phyloP scores from a whole-genome alignment of 1,140 invertebrate species.

The Neodiprion fabricii region DNA sequence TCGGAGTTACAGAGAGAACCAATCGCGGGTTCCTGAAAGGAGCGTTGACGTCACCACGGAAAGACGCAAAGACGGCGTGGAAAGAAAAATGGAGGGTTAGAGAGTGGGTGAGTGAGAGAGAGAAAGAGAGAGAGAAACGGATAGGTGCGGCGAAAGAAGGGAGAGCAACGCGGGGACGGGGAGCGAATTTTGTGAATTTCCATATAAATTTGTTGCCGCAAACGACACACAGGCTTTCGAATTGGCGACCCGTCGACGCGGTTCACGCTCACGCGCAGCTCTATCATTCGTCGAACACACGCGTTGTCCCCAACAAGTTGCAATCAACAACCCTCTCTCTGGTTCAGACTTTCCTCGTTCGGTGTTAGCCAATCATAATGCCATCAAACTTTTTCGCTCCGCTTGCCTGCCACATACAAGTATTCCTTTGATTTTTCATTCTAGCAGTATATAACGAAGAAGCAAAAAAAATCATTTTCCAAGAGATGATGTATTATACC shows the following conservation, averaged over 20 bases:
- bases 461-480: not conserved
- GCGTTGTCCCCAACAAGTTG: slow-evolving; percentile 21
- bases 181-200: slow-evolving; percentile 48
- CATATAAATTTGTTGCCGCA: slow-evolving; percentile 48
- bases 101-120: not conserved
- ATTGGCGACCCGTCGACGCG: not conserved
- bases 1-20: too few relatives aligned
- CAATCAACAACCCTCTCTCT: slow-evolving; percentile 25
- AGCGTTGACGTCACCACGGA: slow-evolving; percentile 23
- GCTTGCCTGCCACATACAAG: not conserved
- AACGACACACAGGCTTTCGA: slow-evolving; percentile 27
- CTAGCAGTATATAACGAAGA: not conserved
- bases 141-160: slow-evolving; percentile 3
- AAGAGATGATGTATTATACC: too few relatives aligned
- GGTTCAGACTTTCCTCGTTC: not conserved
- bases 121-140: not conserved
- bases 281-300: slow-evolving; percentile 8
- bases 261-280: not conserved
- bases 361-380: slow-evolving; percentile 14
- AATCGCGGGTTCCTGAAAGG: too few relatives aligned
- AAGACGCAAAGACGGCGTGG: slow-evolving; percentile 16
- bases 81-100: slow-evolving; percentile 18
- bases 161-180: slow-evolving; percentile 15
- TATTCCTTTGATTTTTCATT: too few relatives aligned
- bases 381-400: slow-evolving; percentile 12